Base-by-base conservation (phyloP, 64 coral and sea anemone genomes). In the Pocillopora verrucosa region DNA sequence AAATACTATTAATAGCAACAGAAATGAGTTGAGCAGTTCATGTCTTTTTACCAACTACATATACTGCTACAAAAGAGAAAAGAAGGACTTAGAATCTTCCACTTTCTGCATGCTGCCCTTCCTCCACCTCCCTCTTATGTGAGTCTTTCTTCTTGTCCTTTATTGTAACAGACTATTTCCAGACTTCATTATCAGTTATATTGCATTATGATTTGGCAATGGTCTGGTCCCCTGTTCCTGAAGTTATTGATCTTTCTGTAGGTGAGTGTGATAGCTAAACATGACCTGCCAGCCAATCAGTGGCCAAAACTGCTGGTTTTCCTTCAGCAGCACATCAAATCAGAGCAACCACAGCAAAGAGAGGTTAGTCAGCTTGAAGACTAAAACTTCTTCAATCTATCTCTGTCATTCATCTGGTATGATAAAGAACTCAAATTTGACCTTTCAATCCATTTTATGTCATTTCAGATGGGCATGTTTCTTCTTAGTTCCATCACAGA, bases 391-490 rank as follows among this genome's bases (percentile, higher is more conserved):
- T 67, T 9, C 34, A 2, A 19, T 61, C 56, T 16, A 83, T 35
- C 11, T 17, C 4, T 30, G 19, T 35, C 3, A 73, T 73, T 56
- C 34, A 51, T 51, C 3, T 51, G 41, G 3, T 51, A 0, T 51
- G 41, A 51, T 51, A 51, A 51, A 51, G 3, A 51, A 51, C 30
- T 30, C 30, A 30, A 30, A 30, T 30, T 30, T 30, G 30, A 30
- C 30, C 30, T 30, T 51, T 51, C 41, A 51, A 4, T 51, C 1
- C 10, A 11, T 89, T 58, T 5, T 77, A 20, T 89, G 17, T 57
- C 61, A 77, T 80, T 90, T 80, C 77, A 98, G 96, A 98, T 98
- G 96, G 96, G 93, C 7, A 98, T 98, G 96, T 98, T 95, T 95
- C 93, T 98, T 22, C 60, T 98, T 5, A 98, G 93, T 73, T 95